Percentiles rank a stretch among this genome's conserved stretches.
Evolutionary conservation across 1,140 invertebrate species (phyloP).

Genomic region (Gryllus bimaculatus): DNA sequence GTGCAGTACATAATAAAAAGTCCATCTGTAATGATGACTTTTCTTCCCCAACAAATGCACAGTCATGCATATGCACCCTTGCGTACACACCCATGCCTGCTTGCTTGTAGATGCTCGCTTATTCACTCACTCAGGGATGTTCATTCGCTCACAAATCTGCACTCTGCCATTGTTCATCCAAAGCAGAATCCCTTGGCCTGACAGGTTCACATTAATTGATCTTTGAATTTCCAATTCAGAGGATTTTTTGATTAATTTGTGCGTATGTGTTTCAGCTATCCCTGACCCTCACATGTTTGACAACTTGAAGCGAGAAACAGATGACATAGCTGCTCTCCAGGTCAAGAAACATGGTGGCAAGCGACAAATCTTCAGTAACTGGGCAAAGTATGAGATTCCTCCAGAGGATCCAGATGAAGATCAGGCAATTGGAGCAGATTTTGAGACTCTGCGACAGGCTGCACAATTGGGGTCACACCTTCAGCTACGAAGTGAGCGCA

Average conservation of each 20-base stretch:
- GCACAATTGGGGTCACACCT: slow-evolving; percentile 9
- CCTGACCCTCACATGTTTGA: slow-evolving; percentile 7
- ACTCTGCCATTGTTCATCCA: not conserved
- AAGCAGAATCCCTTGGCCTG: not conserved
- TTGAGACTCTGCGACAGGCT: not conserved
- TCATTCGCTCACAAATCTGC: not conserved
- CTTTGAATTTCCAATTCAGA: not conserved
- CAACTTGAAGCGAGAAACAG: slow-evolving; percentile 15
- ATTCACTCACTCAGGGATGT: not conserved
- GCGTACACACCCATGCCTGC: too few species aligned
- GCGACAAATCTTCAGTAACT: slow-evolving; percentile 18
- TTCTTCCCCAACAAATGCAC: too few species aligned
- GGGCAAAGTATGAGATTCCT: slow-evolving; percentile 9
- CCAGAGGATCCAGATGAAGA: not conserved
- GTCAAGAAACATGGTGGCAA: slow-evolving; percentile 4
- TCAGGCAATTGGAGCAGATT: slow-evolving; percentile 5
- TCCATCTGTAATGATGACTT: too few species aligned
- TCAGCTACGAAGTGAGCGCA: slow-evolving; percentile 9
- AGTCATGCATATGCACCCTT: too few species aligned
- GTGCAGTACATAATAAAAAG: too few species aligned
- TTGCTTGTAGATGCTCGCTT: not conserved
- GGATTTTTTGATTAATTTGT: too few species aligned
- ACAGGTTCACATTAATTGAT: not conserved
- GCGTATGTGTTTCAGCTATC: not conserved
- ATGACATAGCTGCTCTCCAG: slow-evolving; percentile 13